These are phyloP conservation scores for Drosophila paracracens DNA, from an alignment of 2,888 invertebrate species.

Conservation along the genomic window DNA sequence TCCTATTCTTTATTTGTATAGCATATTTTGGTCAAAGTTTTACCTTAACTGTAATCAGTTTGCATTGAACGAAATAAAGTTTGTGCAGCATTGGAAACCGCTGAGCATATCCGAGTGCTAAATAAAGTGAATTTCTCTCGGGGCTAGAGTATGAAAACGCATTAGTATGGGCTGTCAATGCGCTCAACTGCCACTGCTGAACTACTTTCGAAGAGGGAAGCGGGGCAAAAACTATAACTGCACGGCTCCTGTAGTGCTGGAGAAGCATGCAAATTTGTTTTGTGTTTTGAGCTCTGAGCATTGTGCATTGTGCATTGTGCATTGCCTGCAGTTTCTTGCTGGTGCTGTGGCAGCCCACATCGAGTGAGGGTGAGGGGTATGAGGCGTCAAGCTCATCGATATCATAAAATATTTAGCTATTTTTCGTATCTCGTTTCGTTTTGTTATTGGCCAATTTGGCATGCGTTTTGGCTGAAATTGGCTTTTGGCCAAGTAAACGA, in stretches of 20 bases:
- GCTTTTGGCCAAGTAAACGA: constrained; percentile 76
- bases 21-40: constrained; percentile 33
- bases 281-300: constrained; percentile 20
- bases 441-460: constrained; percentile 77
- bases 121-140: constrained; percentile 59
- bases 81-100: constrained; percentile 30
- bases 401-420: constrained; percentile 77
- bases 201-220: constrained; percentile 62
- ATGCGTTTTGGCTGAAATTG: constrained; percentile 77
- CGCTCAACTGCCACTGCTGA: constrained; percentile 62
- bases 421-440: constrained; percentile 77
- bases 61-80: constrained; percentile 42
- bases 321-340: constrained; percentile 41
- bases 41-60: constrained; percentile 47
- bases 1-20: background rate
- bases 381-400: constrained; percentile 63
- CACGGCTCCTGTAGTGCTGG: constrained; percentile 13
- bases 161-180: constrained; percentile 75
- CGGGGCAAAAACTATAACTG: constrained; percentile 9
- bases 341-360: background rate
- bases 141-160: constrained; percentile 60
- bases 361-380: background rate
- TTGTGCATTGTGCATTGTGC: constrained; percentile 34
- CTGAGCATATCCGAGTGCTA: constrained; percentile 33
- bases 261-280: constrained; percentile 58